Conservation (phyloP, 2,113 vertebrate species). For the Eira barbara region DNA sequence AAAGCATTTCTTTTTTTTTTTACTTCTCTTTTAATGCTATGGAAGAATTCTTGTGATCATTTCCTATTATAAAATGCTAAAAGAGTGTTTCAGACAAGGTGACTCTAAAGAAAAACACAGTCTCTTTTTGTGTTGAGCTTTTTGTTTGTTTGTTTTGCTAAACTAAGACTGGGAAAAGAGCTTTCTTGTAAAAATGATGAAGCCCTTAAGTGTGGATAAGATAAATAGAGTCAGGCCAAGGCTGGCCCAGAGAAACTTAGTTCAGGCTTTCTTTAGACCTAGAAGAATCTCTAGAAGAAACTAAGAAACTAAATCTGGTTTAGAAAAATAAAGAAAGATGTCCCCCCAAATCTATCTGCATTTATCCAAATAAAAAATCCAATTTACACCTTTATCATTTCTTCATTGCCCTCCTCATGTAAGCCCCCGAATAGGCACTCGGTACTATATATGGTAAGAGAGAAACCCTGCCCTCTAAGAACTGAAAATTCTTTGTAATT, state of each 20-base stretch:
- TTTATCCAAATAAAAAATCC: background rate
- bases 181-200: background rate
- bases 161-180: background rate
- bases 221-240: background rate
- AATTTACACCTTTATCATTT: background rate
- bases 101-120: slow-evolving; percentile 4
- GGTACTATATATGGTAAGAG: background rate
- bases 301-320: background rate
- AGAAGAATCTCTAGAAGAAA: background rate
- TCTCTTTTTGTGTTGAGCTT: background rate
- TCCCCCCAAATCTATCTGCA: background rate
- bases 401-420: background rate
- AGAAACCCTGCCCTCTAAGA: background rate
- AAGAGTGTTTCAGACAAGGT: background rate
- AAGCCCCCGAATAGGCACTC: background rate
- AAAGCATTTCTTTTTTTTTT: background rate
- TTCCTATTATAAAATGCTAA: background rate
- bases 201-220: background rate
- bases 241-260: background rate
- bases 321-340: background rate
- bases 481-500: background rate
- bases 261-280: background rate
- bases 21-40: background rate
- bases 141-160: background rate
- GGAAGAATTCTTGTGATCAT: background rate